These are phyloP conservation scores for Mareca penelope DNA, from an alignment of 2,797 vertebrate species.

Conservation along the genomic window DNA sequence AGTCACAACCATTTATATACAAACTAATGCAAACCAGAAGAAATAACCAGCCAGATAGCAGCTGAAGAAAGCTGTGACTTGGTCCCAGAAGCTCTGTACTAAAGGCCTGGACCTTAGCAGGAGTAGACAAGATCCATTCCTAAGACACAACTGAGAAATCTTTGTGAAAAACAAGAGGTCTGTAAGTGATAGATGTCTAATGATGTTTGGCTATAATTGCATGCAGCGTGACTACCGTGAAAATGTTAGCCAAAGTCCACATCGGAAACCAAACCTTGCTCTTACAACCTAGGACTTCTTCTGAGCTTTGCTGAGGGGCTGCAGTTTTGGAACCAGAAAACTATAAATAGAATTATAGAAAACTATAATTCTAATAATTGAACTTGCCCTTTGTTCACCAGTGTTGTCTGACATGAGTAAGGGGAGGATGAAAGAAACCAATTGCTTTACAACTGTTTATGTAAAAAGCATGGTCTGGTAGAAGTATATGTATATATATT, in stretches of 20 bases:
- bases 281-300: neutral
- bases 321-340: neutral
- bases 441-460: neutral
- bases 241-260: neutral
- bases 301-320: neutral
- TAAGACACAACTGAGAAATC: neutral
- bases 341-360: neutral
- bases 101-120: neutral
- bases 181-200: neutral
- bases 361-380: neutral
- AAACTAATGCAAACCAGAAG: slow-evolving; percentile 9
- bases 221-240: neutral
- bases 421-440: neutral
- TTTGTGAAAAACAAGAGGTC: neutral
- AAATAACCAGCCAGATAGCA: neutral
- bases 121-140: neutral
- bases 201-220: neutral
- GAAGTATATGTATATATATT: neutral
- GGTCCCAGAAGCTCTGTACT: neutral
- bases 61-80: neutral
- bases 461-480: neutral
- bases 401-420: neutral
- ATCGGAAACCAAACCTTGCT: neutral
- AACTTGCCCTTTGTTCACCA: neutral
- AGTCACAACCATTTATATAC: neutral